Evolutionary conservation across 2,797 vertebrate species (phyloP).

Genomic region (Spinibarbus caldwelli): DNA sequence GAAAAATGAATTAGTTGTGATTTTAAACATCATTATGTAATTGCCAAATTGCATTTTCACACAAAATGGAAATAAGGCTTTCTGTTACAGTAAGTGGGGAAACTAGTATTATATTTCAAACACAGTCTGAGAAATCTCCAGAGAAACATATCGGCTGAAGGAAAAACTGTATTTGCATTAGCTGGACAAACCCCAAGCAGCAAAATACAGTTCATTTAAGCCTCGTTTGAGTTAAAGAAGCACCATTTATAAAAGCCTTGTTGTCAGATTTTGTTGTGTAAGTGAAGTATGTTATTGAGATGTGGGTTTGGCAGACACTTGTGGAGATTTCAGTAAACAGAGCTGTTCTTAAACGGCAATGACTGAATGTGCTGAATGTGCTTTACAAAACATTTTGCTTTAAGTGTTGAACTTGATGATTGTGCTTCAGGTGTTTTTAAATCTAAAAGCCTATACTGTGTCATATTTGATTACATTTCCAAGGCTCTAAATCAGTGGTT

Average conservation of each 20-base stretch:
- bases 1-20: too few relatives aligned
- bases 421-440: background rate
- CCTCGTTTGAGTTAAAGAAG: background rate
- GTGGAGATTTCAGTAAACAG: background rate
- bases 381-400: background rate
- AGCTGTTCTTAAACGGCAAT: background rate
- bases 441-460: too few relatives aligned
- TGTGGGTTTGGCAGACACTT: background rate
- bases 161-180: background rate
- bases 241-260: background rate
- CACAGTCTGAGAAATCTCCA: background rate
- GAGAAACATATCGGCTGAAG: background rate
- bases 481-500: background rate
- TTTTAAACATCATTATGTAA: too few relatives aligned
- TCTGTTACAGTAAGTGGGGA: background rate
- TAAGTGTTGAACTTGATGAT: background rate
- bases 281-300: background rate
- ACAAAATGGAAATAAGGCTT: too few relatives aligned
- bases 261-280: background rate
- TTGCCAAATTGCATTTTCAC: too few relatives aligned
- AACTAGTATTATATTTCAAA: background rate
- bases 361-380: background rate
- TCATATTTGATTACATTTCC: too few relatives aligned
- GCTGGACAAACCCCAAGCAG: background rate
- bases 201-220: background rate